Conservation (phyloP, 2,113 vertebrate species). For the Ictalurus punctatus region DNA sequence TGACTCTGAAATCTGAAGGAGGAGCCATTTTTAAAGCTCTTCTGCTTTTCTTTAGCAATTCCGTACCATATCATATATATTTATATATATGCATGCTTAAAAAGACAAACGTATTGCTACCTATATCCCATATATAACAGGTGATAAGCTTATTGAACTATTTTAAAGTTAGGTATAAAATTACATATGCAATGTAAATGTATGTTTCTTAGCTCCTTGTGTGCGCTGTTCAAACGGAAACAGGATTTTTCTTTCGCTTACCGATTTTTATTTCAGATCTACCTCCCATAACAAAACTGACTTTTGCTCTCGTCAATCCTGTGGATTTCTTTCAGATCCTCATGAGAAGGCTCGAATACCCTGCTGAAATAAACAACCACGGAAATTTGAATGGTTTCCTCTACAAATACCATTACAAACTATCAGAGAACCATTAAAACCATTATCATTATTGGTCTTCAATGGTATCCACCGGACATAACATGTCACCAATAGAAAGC, state of each 20-base stretch:
- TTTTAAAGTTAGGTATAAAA: neutral
- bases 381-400: too few species aligned
- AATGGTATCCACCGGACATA: too few species aligned
- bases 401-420: too few species aligned
- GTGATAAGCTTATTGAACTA: neutral
- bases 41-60: neutral
- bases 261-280: conserved; percentile 30
- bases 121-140: neutral
- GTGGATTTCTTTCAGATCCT: neutral
- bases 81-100: neutral
- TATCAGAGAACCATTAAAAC: too few species aligned
- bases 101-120: neutral
- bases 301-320: neutral
- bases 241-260: neutral
- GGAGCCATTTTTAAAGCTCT: neutral
- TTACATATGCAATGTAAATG: conserved; percentile 26
- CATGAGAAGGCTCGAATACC: neutral
- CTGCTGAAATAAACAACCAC: too few species aligned
- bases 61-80: neutral
- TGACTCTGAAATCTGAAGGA: neutral
- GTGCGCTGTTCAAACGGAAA: neutral
- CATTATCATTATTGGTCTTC: too few species aligned
- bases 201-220: neutral
- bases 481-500: too few species aligned
- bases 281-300: conserved; percentile 11